Conservation (phyloP, 2,888 invertebrate species). For the Ophioninae sp. region DNA sequence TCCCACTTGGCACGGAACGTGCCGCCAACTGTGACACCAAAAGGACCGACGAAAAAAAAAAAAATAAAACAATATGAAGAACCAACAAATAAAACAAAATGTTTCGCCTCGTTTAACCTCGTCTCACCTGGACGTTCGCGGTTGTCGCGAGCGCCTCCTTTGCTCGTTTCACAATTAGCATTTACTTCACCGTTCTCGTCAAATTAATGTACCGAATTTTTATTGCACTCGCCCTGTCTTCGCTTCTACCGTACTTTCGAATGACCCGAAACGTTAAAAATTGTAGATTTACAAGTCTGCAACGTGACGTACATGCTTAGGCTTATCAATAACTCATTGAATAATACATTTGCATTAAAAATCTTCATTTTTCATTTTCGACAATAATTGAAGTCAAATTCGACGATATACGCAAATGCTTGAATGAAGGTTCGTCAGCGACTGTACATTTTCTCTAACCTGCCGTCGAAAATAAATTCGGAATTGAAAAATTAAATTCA, state of each 20-base stretch:
- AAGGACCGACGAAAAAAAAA: conserved; percentile 18
- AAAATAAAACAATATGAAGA: conserved; percentile 3
- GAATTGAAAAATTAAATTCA: no score
- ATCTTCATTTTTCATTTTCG: no score
- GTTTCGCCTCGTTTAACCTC: conserved; percentile 63
- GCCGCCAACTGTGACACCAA: conserved; percentile 65
- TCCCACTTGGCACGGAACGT: conserved; percentile 69
- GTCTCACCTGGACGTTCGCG: conserved; percentile 63
- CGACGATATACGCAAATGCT: no score
- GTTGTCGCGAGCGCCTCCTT: conserved; percentile 46
- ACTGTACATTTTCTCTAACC: no score
- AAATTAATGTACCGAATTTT: conserved; percentile 39
- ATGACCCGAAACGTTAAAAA: not conserved
- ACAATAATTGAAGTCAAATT: no score
- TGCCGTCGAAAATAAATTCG: no score
- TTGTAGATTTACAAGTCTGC: no score
- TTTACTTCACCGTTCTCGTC: conserved; percentile 39
- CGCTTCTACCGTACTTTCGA: not conserved
- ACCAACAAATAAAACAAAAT: conserved; percentile 42
- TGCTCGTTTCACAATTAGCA: conserved; percentile 36
- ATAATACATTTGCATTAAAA: no score
- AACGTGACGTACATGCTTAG: no score
- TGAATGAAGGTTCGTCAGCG: no score
- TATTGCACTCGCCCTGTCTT: not conserved
- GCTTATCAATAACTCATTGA: no score